These are phyloP conservation scores for Monochamus saltuarius DNA, from an alignment of 1,140 invertebrate genomes.

Conservation along the genomic window DNA sequence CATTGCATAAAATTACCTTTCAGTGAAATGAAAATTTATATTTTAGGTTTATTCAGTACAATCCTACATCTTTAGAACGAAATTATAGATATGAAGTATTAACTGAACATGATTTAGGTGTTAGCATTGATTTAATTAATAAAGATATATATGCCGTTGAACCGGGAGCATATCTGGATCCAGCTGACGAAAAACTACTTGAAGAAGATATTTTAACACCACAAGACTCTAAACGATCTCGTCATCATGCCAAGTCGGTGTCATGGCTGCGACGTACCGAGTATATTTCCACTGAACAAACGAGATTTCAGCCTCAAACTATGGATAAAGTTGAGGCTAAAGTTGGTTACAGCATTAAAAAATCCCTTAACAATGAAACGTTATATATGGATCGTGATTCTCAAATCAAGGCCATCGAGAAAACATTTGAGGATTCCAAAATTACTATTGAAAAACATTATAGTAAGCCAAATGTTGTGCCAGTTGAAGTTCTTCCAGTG, in stretches of 20 bases:
- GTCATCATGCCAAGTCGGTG: slow-evolving; percentile 90
- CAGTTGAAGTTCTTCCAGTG: slow-evolving; percentile 86
- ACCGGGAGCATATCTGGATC: slow-evolving; percentile 71
- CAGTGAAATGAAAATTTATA: not conserved
- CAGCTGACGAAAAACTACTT: slow-evolving; percentile 87
- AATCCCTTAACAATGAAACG: slow-evolving; percentile 91
- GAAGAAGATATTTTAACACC: slow-evolving; percentile 90
- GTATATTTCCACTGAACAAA: slow-evolving; percentile 98
- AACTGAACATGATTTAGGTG: slow-evolving; percentile 95
- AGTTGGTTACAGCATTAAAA: slow-evolving; percentile 97
- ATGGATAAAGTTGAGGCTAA: slow-evolving; percentile 97
- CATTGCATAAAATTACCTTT: not conserved
- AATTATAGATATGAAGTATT: slow-evolving; percentile 96
- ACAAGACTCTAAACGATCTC: slow-evolving; percentile 83
- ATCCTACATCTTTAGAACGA: slow-evolving; percentile 89
- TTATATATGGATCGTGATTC: slow-evolving; percentile 96
- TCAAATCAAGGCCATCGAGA: slow-evolving; percentile 97
- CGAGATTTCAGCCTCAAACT: slow-evolving; percentile 91
- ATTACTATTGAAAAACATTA: slow-evolving; percentile 88
- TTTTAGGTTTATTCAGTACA: slow-evolving; percentile 90
- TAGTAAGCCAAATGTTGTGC: slow-evolving; percentile 89
- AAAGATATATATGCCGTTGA: slow-evolving; percentile 88
- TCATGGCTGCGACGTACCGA: slow-evolving; percentile 97
- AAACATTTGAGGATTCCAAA: slow-evolving; percentile 94
- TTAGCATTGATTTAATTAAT: slow-evolving; percentile 95